These are phyloP conservation scores for Theristicus caerulescens DNA, from an alignment of 2,113 vertebrate genomes.

Conservation along the genomic window DNA sequence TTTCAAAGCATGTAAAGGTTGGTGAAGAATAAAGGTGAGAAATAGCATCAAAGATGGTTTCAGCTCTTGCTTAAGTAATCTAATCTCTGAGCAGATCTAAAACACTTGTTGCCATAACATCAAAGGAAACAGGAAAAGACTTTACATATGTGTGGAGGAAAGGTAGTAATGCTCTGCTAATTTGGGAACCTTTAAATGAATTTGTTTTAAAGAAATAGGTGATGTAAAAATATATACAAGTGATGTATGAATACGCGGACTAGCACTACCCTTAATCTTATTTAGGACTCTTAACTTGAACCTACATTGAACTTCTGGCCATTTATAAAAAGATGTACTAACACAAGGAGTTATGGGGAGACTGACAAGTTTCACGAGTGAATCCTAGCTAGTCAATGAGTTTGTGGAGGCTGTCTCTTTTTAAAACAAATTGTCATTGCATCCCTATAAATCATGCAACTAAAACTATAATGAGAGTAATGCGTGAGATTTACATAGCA, in stretches of 20 bases:
- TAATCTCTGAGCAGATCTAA: neutral
- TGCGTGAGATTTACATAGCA: neutral
- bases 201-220: neutral
- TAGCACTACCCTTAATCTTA: neutral
- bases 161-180: neutral
- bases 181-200: fast-evolving
- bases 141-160: neutral
- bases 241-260: neutral
- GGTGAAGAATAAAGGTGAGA: neutral
- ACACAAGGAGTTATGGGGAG: neutral
- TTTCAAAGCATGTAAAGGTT: neutral
- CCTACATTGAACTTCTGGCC: neutral
- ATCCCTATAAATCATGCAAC: neutral
- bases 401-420: neutral
- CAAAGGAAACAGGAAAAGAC: neutral
- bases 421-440: neutral
- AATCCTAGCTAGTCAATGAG: neutral
- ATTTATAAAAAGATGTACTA: neutral
- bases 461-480: neutral
- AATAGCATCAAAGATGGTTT: neutral
- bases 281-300: neutral
- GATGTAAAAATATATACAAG: neutral
- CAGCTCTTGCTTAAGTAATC: neutral
- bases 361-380: neutral
- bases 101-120: neutral